Evolutionary conservation across 2,113 vertebrate species (phyloP).

Genomic region (Plectropomus leopardus): DNA sequence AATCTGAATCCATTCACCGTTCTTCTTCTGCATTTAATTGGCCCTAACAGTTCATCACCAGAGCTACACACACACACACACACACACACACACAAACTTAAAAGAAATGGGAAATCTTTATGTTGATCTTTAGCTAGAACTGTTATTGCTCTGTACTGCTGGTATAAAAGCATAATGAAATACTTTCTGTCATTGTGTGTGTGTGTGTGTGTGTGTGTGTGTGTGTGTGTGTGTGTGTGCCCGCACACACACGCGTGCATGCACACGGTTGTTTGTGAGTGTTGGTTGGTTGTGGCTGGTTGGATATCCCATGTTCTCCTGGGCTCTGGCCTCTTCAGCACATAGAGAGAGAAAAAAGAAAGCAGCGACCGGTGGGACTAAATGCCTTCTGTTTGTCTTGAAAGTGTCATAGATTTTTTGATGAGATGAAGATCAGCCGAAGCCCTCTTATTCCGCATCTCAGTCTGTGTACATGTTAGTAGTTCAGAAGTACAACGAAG

Average conservation of each 20-base stretch:
- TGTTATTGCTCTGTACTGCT: conserved; percentile 16
- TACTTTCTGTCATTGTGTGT: background rate
- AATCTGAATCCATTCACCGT: conserved; percentile 77
- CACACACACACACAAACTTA: conserved; percentile 13
- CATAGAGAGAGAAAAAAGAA: background rate
- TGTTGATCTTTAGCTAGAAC: conserved; percentile 46
- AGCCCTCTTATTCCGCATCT: background rate
- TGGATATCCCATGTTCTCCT: background rate
- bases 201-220: conserved; percentile 9
- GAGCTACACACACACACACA: conserved; percentile 21
- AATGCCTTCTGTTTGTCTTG: conserved; percentile 7
- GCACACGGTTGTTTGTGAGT: too few relatives aligned
- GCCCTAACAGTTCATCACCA: conserved; percentile 71
- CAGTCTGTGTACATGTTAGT: too few relatives aligned
- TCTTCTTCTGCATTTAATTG: conserved; percentile 78
- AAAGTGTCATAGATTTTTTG: conserved; percentile 9
- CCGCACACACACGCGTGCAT: too few relatives aligned
- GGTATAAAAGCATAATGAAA: conserved; percentile 31
- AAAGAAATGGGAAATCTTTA: conserved; percentile 58
- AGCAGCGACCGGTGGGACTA: background rate
- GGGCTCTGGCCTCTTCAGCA: conserved; percentile 15
- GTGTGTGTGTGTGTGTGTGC: conserved; percentile 16
- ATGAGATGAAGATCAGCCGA: background rate
- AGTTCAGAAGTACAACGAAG: too few relatives aligned
- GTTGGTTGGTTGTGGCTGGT: background rate